phyloP scores from a whole-genome alignment of 2,797 vertebrate genomes.

The Alfaro cultratus region DNA sequence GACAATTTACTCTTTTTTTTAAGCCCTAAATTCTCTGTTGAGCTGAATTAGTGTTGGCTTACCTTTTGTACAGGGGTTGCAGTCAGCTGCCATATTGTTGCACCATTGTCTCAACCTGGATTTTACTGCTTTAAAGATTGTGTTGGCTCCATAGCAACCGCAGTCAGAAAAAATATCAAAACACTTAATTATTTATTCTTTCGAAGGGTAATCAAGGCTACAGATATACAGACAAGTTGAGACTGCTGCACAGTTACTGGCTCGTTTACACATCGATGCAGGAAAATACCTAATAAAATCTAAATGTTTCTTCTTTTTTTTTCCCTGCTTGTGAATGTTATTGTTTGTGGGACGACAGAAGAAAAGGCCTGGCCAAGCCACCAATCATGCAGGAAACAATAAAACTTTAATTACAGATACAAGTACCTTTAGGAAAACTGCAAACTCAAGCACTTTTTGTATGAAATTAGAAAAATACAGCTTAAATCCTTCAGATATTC shows the following conservation, averaged over 20 bases:
- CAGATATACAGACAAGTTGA: conserved; percentile 24
- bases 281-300: not conserved
- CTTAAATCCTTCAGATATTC: not conserved
- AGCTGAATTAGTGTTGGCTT: not conserved
- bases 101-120: conserved; percentile 10
- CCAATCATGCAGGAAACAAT: not conserved
- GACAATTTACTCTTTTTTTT: not conserved
- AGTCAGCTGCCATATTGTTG: conserved; percentile 9
- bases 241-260: conserved; percentile 11
- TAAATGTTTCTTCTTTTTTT: not conserved
- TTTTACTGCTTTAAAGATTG: conserved; percentile 38
- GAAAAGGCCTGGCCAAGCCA: not conserved
- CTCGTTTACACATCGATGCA: not conserved
- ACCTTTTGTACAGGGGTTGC: not conserved
- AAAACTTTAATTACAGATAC: not conserved
- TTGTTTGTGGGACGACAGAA: not conserved
- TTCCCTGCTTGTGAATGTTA: not conserved
- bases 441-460: not conserved
- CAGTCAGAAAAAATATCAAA: conserved; percentile 49
- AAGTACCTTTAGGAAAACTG: not conserved
- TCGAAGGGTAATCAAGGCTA: conserved; percentile 32
- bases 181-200: conserved; percentile 73
- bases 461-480: not conserved
- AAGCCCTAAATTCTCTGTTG: not conserved
- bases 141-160: conserved; percentile 62